A percentile compares a stretch with the other conserved stretches of the same genome.
Evolutionary conservation across 2,888 invertebrate genomes (phyloP).

Genomic region (Hanleya hanleyi): DNA sequence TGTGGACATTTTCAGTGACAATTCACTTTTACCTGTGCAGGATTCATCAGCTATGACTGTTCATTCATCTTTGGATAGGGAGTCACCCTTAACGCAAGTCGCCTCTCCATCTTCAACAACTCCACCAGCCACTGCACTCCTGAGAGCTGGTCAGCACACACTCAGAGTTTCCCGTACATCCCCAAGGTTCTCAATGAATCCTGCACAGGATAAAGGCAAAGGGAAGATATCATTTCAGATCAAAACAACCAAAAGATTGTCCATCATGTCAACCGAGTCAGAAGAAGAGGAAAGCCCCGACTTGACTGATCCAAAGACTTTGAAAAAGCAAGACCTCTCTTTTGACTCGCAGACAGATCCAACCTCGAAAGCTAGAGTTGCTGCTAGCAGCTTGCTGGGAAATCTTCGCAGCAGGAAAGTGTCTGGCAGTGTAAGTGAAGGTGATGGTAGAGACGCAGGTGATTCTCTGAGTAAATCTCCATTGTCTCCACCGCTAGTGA

Average conservation of each 20-base stretch:
- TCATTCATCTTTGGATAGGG: not conserved
- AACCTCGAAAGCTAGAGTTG: too few relatives aligned
- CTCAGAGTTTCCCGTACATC: not conserved
- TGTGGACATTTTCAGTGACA: not conserved
- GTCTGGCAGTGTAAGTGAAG: too few relatives aligned
- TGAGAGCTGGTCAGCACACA: not conserved
- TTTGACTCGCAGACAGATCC: too few relatives aligned
- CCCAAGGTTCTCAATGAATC: not conserved
- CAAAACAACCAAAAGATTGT: not conserved
- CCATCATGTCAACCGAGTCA: not conserved
- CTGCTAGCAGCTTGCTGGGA: too few relatives aligned
- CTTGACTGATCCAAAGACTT: too few relatives aligned
- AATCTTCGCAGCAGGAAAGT: too few relatives aligned
- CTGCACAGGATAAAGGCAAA: not conserved
- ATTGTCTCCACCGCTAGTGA: too few relatives aligned
- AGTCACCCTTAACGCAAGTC: not conserved
- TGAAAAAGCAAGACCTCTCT: too few relatives aligned
- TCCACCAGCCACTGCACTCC: not conserved
- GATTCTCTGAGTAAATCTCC: too few relatives aligned
- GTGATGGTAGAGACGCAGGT: too few relatives aligned
- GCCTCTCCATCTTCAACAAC: not conserved
- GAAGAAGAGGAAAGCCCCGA: not conserved
- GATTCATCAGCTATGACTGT: not conserved
- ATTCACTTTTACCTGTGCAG: not conserved
- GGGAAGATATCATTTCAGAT: constrained; percentile 2